Base-by-base conservation (phyloP, 2,888 invertebrate species). In the Syrphus vitripennis region DNA sequence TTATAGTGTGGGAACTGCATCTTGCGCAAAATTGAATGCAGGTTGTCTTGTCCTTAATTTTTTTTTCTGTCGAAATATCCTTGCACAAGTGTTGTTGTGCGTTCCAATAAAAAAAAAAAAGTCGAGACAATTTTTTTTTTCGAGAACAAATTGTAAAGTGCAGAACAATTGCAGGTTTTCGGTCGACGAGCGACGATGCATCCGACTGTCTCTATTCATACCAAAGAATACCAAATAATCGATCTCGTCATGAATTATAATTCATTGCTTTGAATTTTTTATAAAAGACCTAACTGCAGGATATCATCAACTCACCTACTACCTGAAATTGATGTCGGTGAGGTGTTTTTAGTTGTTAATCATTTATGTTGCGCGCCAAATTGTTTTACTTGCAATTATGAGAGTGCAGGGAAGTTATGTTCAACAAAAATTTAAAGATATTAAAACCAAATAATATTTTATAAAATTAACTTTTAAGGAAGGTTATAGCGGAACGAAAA, bases 1-100 rank as follows among this genome's bases (percentile, higher is more conserved):
- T 48, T 14, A 21, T 34, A 84, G 76, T 84, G 84, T 84, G 84
- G 84, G 84, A 84, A 84, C 84, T 84, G 67, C 84, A 84, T 84
- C 84, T 84, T 84, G 84, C 84, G 84, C 84, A 84, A 84, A 84
- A 81, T 59, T 42, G 21, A 76, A 53, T 37, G 63, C 84, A 84
- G 84, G 81, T 84, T 61, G n/a, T n/a, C n/a, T 65, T 40, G 55
- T 50, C 12, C 31, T 48, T 65, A 16, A 50, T 45, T 48, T 34
- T 70, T 50, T 31, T 31, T 12, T 19, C n/a, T 37, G 24, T 26
- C 24, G 9, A 12, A 55, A 77, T 40, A 71, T 77, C 72, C 77
- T 72, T 83, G 65, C 65, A 45, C 82, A 77, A 83, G 80, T 80
- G 70, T 63, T 81, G 48, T 16, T 45, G 9, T 34, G 61, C 70